Conservation (phyloP, 2,113 vertebrate genomes). For the Python bivittatus region DNA sequence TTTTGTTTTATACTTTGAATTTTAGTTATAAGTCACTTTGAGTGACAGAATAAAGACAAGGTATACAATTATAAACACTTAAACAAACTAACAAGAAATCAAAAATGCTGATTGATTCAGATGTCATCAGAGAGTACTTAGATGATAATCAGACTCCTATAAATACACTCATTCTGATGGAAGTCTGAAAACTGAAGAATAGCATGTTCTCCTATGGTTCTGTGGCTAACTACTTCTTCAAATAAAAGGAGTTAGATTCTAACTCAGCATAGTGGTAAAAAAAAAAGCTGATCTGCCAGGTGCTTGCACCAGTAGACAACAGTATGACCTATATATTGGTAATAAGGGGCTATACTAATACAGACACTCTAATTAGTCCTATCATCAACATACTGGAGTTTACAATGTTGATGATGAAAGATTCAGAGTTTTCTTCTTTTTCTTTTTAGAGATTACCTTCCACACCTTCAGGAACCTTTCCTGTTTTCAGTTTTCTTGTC, state of each 20-base stretch:
- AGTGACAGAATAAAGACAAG: background rate
- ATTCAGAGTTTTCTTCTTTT: background rate
- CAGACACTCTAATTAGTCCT: background rate
- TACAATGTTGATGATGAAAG: background rate
- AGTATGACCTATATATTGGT: background rate
- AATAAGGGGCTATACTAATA: background rate
- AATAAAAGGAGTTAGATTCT: background rate
- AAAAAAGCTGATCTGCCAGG: background rate
- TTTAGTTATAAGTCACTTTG: background rate
- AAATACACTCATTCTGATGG: background rate
- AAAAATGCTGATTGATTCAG: too few relatives aligned
- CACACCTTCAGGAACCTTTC: background rate
- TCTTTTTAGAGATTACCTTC: background rate
- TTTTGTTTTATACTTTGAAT: background rate
- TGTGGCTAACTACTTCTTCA: background rate
- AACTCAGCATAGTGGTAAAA: background rate
- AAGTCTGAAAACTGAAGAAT: background rate
- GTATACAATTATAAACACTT: background rate
- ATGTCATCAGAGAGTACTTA: background rate
- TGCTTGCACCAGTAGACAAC: background rate
- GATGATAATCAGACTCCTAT: background rate
- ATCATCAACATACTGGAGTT: background rate
- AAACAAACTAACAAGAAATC: background rate
- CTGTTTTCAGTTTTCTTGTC: background rate
- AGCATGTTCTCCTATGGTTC: background rate